Evolutionary conservation across 37 sponge, comb jelly and placozoan species (phyloP), one percentile per base, ranked within the genome.

Genomic region (Chondrilla cf. caribensis): DNA sequence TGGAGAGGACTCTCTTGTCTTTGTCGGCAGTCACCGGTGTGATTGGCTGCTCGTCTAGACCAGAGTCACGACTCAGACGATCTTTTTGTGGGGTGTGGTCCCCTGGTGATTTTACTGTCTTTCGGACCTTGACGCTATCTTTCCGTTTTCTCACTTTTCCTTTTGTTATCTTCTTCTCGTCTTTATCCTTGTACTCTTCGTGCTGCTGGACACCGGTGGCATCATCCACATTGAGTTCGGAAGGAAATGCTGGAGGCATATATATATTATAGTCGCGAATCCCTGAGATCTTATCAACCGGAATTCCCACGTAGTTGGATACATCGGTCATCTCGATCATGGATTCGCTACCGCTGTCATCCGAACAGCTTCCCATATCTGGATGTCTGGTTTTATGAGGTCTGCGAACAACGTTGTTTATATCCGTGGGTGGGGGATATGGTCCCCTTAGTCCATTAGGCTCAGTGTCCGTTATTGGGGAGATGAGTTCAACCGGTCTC

Each of bases 51-150:
- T 33, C 35, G 44, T 73, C 76, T 40, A 73, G 44, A 39, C 76
- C 76, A 40, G 76, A 73, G 25, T 73, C 76, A 9, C 76, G 41
- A 37, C 76, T 73, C 1, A 73, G 41, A 39, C 44, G 44, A 21
- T 32, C 29, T 1, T 15, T 15, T 21, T 37, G 24, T 0, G 24
- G 25, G 2, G 76, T 36, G 3, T 0, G 1, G 29, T 67, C 35
- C 29, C 15, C 38, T 17, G 21, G 17, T 17, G 37, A 40, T 43
- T 73, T 73, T 8, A 9, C 22, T 7, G 31, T 73, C 44, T 36
- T 14, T 2, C 76, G 76, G 25, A 73, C 76, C 41, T 73, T 73
- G 15, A 73, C 76, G 40, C 76, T 73, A 2, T 73, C 76, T 9
- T 73, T 73, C 25, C 76, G 41, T 15, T 8, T 73, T 2, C 24